phyloP scores from a whole-genome alignment of 2,797 vertebrate species.

The Chelidonichthys spinosus region DNA sequence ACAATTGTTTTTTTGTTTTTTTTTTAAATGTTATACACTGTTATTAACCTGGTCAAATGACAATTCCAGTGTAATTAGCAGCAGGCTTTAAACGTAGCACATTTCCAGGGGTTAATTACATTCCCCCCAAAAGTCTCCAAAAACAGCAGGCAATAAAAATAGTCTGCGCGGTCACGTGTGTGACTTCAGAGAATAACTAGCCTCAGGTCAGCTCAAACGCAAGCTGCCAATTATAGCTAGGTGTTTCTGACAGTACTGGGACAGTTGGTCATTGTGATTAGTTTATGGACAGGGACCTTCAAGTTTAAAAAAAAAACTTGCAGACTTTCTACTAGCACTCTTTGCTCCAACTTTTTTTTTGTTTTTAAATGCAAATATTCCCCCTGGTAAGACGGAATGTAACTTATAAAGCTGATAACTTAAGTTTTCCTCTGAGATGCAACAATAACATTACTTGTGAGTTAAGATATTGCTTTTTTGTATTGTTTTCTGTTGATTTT shows the following conservation, averaged over 20 bases:
- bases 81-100: background rate
- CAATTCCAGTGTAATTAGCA: conserved; percentile 6
- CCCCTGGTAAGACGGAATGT: background rate
- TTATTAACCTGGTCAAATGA: background rate
- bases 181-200: conserved; percentile 50
- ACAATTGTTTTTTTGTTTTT: too few relatives aligned
- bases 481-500: background rate
- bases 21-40: too few relatives aligned
- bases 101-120: conserved; percentile 14
- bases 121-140: conserved; percentile 22
- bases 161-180: conserved; percentile 40
- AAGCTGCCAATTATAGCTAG: conserved; percentile 67
- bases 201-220: conserved; percentile 58
- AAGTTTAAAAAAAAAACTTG: conserved; percentile 20
- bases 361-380: conserved; percentile 5
- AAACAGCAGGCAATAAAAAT: conserved; percentile 53
- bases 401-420: background rate
- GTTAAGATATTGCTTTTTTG: background rate
- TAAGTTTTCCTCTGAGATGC: background rate
- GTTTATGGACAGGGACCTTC: conserved; percentile 61
- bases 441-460: background rate
- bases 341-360: conserved; percentile 17
- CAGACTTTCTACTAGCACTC: conserved; percentile 17
- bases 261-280: conserved; percentile 66
- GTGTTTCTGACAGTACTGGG: conserved; percentile 64